A percentile compares a stretch with the other conserved stretches of the same genome.
Conservation (phyloP, 1,140 invertebrate species). For the Tetragonula clypearis region DNA sequence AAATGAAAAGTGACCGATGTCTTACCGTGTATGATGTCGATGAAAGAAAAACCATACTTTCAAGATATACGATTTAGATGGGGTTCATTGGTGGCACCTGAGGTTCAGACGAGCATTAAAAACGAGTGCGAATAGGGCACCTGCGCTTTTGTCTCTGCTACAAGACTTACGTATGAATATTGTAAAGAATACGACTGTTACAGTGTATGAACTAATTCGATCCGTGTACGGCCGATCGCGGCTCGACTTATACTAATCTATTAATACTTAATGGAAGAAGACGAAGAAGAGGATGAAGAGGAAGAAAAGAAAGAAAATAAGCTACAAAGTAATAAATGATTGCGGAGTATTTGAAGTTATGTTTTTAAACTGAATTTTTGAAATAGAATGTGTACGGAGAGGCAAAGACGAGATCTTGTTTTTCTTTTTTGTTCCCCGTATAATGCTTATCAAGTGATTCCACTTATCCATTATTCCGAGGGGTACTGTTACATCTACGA, state of each 20-base stretch:
- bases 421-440: conserved; percentile 56
- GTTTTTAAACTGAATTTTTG: conserved; percentile 82
- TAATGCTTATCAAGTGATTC: conserved; percentile 19
- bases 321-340: conserved; percentile 79
- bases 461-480: conserved; percentile 20
- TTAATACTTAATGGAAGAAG: conserved; percentile 71
- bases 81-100: conserved; percentile 51
- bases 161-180: conserved; percentile 78
- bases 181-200: conserved; percentile 80
- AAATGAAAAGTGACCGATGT: neutral
- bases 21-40: conserved; percentile 27
- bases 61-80: conserved; percentile 35
- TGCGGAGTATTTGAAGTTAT: conserved; percentile 80
- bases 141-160: conserved; percentile 77
- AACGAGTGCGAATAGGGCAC: conserved; percentile 72
- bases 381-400: conserved; percentile 81
- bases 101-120: conserved; percentile 61
- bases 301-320: conserved; percentile 70
- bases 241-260: conserved; percentile 79
- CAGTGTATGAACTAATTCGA: conserved; percentile 78
- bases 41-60: conserved; percentile 1
- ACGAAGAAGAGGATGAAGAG: conserved; percentile 74
- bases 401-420: conserved; percentile 72
- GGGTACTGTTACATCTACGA: conserved; percentile 31
- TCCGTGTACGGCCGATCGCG: conserved; percentile 71